phyloP scores from a whole-genome alignment of 2,888 invertebrate genomes.

The Volucella bombylans region DNA sequence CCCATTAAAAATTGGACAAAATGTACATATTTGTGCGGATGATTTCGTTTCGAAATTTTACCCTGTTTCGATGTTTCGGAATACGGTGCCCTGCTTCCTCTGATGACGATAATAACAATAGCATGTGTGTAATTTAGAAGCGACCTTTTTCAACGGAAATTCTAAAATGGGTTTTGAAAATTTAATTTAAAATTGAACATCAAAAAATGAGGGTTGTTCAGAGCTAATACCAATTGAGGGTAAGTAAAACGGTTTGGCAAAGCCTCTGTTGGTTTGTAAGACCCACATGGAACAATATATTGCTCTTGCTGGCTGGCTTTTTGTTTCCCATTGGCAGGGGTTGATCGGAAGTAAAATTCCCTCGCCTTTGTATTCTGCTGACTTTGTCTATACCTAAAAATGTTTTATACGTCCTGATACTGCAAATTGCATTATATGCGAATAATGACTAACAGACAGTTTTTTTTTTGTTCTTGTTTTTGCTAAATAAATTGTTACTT shows the following conservation, averaged over 20 bases:
- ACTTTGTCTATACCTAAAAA: constrained; percentile 20
- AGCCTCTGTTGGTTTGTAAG: constrained; percentile 28
- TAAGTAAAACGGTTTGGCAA: background rate
- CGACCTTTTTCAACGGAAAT: constrained; percentile 30
- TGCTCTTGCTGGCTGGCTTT: background rate
- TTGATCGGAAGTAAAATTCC: constrained; percentile 19
- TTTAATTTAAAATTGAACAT: constrained; percentile 56
- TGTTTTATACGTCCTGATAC: background rate
- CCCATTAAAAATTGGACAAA: constrained; percentile 3
- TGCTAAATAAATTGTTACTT: too few species aligned
- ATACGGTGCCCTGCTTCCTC: too few species aligned
- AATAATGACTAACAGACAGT: background rate
- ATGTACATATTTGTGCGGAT: too few species aligned
- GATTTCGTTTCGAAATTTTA: background rate
- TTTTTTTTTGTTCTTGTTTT: too few species aligned
- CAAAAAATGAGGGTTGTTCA: constrained; percentile 52
- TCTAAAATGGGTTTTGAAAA: constrained; percentile 51
- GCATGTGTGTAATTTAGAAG: constrained; percentile 5
- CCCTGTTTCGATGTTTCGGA: constrained; percentile 1
- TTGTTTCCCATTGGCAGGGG: constrained; percentile 16
- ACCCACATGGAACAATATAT: constrained; percentile 39
- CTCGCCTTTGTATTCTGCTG: background rate
- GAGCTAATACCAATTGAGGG: constrained; percentile 23
- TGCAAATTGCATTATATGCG: constrained; percentile 26
- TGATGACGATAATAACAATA: background rate